Conservation (phyloP, 2,113 vertebrate species). For the Lepisosteus osseus region DNA sequence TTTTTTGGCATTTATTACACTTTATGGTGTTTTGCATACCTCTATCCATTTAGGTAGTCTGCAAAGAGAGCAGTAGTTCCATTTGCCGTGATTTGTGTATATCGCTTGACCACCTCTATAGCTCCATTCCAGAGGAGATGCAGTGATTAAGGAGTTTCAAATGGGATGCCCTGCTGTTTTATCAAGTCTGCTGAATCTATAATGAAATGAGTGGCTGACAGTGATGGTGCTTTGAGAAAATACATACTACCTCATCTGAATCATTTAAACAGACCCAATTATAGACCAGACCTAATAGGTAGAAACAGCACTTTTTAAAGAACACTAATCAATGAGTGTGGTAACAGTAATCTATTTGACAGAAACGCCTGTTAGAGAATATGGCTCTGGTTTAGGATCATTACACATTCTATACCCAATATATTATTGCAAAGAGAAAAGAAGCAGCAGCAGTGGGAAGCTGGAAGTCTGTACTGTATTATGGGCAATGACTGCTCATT, state of each 20-base stretch:
- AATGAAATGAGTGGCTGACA: constrained; percentile 93
- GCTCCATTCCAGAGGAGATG: constrained; percentile 78
- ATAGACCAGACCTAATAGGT: constrained; percentile 81
- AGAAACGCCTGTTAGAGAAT: constrained; percentile 85
- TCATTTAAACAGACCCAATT: constrained; percentile 96
- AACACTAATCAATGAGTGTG: constrained; percentile 92
- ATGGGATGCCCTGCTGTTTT: constrained; percentile 94
- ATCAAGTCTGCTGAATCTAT: constrained; percentile 97
- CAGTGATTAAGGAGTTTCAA: constrained; percentile 91
- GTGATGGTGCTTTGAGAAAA: constrained; percentile 74
- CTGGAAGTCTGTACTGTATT: constrained; percentile 58
- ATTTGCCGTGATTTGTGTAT: constrained; percentile 98
- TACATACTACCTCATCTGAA: constrained; percentile 86
- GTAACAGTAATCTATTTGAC: constrained; percentile 89
- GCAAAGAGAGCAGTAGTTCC: constrained; percentile 84
- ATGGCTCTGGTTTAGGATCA: constrained; percentile 79
- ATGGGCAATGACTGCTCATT: constrained; percentile 70
- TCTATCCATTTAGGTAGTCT: constrained; percentile 93
- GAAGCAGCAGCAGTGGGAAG: constrained; percentile 67
- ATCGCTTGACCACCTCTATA: constrained; percentile 95
- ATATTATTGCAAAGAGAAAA: constrained; percentile 69
- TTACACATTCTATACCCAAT: constrained; percentile 82
- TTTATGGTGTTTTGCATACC: constrained; percentile 88
- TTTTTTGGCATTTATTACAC: constrained; percentile 95
- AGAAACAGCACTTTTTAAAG: constrained; percentile 83